Percentiles rank a stretch among this genome's conserved stretches.
These are phyloP conservation scores for Mormyrops boulengeri DNA, from an alignment of 2,797 vertebrate species.

Conservation along the genomic window DNA sequence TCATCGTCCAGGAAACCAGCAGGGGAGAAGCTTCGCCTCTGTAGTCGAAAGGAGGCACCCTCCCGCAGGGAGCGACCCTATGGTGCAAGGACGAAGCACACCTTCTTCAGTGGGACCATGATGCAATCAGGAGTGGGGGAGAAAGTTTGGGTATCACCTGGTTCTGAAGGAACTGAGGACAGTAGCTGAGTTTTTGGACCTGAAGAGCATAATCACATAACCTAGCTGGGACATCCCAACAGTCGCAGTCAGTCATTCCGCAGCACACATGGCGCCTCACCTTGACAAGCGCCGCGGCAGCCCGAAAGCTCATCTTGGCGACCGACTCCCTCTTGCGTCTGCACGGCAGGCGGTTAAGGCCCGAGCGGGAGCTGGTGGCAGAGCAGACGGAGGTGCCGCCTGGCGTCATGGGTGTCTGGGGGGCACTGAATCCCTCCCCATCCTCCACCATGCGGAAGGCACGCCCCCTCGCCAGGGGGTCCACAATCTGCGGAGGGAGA, in stretches of 20 bases:
- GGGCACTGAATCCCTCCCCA: slow-evolving; percentile 66
- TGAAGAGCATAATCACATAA: not conserved
- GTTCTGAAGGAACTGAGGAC: not conserved
- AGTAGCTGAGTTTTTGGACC: not conserved
- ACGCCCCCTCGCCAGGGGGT: slow-evolving; percentile 86
- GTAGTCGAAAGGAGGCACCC: slow-evolving; percentile 55
- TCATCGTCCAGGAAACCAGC: slow-evolving; percentile 87
- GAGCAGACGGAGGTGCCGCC: slow-evolving; percentile 87
- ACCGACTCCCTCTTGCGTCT: slow-evolving; percentile 88
- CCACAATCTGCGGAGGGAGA: slow-evolving; percentile 71
- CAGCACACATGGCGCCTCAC: slow-evolving; percentile 45
- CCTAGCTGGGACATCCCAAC: not conserved
- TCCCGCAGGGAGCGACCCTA: slow-evolving; percentile 80
- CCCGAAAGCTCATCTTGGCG: slow-evolving; percentile 91
- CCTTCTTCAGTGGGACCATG: not conserved
- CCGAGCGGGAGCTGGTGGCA: slow-evolving; percentile 90
- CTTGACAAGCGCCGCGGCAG: slow-evolving; percentile 84
- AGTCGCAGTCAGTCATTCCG: not conserved
- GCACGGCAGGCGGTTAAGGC: slow-evolving; percentile 75
- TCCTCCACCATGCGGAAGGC: slow-evolving; percentile 87
- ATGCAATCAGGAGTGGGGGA: slow-evolving; percentile 20
- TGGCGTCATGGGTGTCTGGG: slow-evolving; percentile 75
- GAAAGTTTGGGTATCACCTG: not conserved
- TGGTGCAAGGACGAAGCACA: not conserved
- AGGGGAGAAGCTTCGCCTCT: slow-evolving; percentile 83